These are phyloP conservation scores for Brevimyrus niger DNA, from an alignment of 2,113 vertebrate species.

Conservation along the genomic window DNA sequence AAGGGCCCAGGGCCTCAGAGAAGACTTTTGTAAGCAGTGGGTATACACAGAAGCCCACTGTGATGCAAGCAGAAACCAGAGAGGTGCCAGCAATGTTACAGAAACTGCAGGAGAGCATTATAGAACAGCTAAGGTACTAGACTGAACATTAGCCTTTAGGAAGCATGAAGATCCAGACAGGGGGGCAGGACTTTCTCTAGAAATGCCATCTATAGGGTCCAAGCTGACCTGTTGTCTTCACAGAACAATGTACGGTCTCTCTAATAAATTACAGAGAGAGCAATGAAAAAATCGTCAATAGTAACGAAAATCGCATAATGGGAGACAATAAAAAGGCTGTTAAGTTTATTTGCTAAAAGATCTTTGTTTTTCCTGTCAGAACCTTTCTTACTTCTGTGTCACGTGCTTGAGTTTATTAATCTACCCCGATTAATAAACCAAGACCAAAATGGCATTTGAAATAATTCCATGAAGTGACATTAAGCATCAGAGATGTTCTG, in stretches of 20 bases:
- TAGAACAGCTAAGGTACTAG: background rate
- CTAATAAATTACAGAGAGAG: background rate
- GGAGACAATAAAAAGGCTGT: background rate
- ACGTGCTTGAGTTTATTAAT: background rate
- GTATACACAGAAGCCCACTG: conserved; percentile 10
- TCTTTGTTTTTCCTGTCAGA: background rate
- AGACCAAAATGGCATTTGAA: background rate
- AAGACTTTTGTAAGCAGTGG: conserved; percentile 32
- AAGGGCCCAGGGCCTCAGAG: conserved; percentile 36
- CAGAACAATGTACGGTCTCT: background rate
- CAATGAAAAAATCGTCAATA: background rate
- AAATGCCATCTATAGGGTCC: background rate
- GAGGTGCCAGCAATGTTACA: conserved; percentile 5
- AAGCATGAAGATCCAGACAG: background rate
- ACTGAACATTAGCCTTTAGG: background rate
- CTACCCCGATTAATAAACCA: background rate
- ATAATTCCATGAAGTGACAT: background rate
- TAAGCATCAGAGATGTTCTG: background rate
- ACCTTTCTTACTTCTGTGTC: background rate
- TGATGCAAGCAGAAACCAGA: conserved; percentile 18
- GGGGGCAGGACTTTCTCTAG: background rate
- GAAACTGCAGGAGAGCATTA: background rate
- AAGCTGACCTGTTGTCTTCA: background rate
- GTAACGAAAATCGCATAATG: background rate
- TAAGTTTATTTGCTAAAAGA: background rate